Evolutionary conservation across 2,888 invertebrate genomes (phyloP).

Genomic region (Tetragonula carbonaria): DNA sequence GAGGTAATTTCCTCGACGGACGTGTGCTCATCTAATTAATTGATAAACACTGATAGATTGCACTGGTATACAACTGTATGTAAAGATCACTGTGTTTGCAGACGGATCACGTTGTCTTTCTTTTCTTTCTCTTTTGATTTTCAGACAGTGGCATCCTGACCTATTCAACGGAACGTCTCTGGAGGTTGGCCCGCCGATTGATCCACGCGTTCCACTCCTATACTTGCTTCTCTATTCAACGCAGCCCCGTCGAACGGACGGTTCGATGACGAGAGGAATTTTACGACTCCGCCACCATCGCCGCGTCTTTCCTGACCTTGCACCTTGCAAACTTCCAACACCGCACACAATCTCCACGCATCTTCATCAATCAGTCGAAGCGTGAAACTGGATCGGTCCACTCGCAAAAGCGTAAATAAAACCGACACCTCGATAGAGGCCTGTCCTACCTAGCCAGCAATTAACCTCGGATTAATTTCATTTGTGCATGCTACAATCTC

Average conservation of each 20-base stretch:
- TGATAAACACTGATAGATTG: not conserved
- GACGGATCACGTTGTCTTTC: too few species aligned
- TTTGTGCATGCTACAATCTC: too few species aligned
- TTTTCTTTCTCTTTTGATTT: not conserved
- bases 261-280: not conserved
- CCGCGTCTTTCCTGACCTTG: slow-evolving; percentile 27
- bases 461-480: not conserved
- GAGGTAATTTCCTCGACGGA: too few species aligned
- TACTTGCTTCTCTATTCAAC: not conserved
- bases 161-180: slow-evolving; percentile 7
- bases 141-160: not conserved
- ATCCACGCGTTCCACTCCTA: slow-evolving; percentile 16
- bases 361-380: not conserved
- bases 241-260: not conserved
- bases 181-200: slow-evolving; percentile 7
- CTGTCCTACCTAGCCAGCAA: not conserved
- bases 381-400: slow-evolving; percentile 12
- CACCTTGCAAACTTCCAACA: not conserved
- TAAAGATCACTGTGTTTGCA: not conserved
- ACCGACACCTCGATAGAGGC: not conserved
- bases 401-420: not conserved
- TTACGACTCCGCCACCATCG: not conserved
- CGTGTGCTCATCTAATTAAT: not conserved
- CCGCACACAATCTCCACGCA: not conserved
- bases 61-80: not conserved